phyloP scores from a whole-genome alignment of 2,113 vertebrate species.

The Cebus imitator region DNA sequence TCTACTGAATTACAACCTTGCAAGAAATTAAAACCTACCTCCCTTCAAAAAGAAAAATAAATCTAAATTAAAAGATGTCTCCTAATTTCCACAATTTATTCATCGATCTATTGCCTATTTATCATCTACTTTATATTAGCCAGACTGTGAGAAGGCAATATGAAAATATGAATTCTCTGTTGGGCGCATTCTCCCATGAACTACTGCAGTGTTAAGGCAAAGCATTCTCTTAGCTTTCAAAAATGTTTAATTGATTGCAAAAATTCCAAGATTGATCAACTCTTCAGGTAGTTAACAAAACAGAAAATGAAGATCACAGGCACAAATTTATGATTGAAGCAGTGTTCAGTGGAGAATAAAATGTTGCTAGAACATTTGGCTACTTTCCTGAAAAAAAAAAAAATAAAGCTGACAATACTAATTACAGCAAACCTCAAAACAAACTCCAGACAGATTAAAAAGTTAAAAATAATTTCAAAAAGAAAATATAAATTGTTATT shows the following conservation, averaged over 20 bases:
- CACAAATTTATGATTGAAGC: not conserved
- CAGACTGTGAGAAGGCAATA: not conserved
- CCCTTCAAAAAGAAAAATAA: not conserved
- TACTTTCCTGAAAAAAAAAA: not conserved
- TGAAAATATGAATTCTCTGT: not conserved
- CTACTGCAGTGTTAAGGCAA: not conserved
- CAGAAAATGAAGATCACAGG: not conserved
- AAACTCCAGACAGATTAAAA: constrained; percentile 18
- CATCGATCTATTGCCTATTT: not conserved
- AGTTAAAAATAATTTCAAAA: constrained; percentile 30
- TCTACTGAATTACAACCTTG: not conserved
- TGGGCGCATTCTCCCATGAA: not conserved
- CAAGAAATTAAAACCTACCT: not conserved
- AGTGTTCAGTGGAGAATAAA: not conserved
- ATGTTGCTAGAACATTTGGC: not conserved
- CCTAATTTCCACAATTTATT: not conserved
- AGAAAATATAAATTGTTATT: not conserved
- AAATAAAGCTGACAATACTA: not conserved
- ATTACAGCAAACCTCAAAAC: not conserved
- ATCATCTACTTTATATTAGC: not conserved
- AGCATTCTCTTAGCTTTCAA: not conserved
- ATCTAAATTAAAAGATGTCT: not conserved
- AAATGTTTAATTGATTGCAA: not conserved
- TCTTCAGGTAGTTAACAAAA: constrained; percentile 19
- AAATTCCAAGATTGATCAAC: constrained; percentile 15